Conservation (phyloP, 1,140 invertebrate genomes). For the Sycophila sp. region DNA sequence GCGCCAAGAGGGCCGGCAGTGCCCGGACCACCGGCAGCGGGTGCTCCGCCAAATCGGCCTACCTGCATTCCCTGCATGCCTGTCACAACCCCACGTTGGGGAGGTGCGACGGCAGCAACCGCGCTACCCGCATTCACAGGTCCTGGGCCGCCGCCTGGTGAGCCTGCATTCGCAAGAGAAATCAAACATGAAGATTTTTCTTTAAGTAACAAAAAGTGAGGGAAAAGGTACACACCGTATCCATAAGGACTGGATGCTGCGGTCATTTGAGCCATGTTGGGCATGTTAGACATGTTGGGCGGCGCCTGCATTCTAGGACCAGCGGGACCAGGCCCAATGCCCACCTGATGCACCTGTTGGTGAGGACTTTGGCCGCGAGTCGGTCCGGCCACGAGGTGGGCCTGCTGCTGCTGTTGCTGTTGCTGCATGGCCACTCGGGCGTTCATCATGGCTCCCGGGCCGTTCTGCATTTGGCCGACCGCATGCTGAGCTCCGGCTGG, state of each 20-base stretch:
- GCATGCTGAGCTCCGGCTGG: constrained; percentile 59
- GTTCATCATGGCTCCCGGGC: constrained; percentile 71
- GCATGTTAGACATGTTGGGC: constrained; percentile 60
- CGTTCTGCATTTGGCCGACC: constrained; percentile 73
- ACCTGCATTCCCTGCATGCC: constrained; percentile 58
- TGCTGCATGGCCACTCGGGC: constrained; percentile 70
- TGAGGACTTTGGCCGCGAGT: constrained; percentile 62
- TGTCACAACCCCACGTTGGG: constrained; percentile 64
- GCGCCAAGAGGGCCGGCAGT: constrained; percentile 48
- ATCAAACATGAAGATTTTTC: too few relatives aligned
- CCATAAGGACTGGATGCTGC: constrained; percentile 66
- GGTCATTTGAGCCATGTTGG: constrained; percentile 62
- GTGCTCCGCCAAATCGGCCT: constrained; percentile 6
- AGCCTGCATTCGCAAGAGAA: constrained; percentile 50
- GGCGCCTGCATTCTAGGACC: constrained; percentile 70
- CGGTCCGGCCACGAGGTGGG: constrained; percentile 65
- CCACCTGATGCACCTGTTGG: constrained; percentile 60
- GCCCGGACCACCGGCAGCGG: constrained; percentile 60
- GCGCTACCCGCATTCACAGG: constrained; percentile 58
- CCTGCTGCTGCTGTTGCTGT: constrained; percentile 64
- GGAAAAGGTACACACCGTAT: constrained; percentile 66
- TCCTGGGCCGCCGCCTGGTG: constrained; percentile 58
- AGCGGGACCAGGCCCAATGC: constrained; percentile 62
- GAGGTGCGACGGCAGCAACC: constrained; percentile 69
- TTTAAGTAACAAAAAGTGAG: too few relatives aligned